phyloP scores from a whole-genome alignment of 1,140 invertebrate species.

The Diorhabda elongata region DNA sequence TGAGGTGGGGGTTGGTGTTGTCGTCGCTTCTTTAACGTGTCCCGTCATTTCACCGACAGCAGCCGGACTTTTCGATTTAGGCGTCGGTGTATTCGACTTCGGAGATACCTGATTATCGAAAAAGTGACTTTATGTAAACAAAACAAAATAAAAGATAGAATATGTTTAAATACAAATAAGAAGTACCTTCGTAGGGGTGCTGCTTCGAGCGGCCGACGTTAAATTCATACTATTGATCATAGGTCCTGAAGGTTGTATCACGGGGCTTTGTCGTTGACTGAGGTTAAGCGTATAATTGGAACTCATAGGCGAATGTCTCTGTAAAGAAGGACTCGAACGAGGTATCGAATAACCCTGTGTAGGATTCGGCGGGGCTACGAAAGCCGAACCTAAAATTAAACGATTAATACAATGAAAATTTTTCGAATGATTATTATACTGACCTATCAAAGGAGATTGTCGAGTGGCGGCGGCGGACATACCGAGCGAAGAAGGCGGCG shows the following conservation, averaged over 20 bases:
- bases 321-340: constrained; percentile 40
- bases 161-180: background rate
- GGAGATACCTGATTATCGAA: constrained; percentile 15
- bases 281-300: constrained; percentile 38
- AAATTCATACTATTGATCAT: constrained; percentile 37
- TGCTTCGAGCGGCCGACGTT: constrained; percentile 30
- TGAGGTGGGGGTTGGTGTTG: background rate
- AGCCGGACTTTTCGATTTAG: constrained; percentile 20
- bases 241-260: constrained; percentile 44
- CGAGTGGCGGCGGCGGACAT: constrained; percentile 30
- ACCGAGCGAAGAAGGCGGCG: constrained; percentile 35
- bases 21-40: background rate
- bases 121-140: background rate
- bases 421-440: background rate
- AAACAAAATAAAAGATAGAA: too few relatives aligned
- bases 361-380: constrained; percentile 23
- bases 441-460: constrained; percentile 32
- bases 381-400: constrained; percentile 7
- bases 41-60: constrained; percentile 5
- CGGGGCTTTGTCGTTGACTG: constrained; percentile 39
- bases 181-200: constrained; percentile 16
- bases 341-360: constrained; percentile 31
- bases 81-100: constrained; percentile 25
- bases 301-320: constrained; percentile 40
- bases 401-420: background rate